Evolutionary conservation across 30 jellyfish, hydroid and myxozoan genomes (phyloP).

Genomic region (Chrysaora quinquecirrha): DNA sequence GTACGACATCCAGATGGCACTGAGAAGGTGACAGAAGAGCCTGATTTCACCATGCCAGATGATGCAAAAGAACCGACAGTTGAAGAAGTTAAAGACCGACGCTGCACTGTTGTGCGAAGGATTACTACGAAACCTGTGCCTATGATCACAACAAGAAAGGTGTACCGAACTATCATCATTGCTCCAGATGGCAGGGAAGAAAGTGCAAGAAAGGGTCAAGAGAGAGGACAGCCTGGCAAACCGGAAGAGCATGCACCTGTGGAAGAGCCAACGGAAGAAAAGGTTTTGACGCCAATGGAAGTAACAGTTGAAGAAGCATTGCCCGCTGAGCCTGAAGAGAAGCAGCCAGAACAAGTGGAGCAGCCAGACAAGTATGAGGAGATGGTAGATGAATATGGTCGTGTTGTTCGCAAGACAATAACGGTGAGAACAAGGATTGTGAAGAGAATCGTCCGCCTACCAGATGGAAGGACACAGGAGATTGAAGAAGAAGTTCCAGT

Average conservation of each 20-base stretch:
- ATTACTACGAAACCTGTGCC: background rate
- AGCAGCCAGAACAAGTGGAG: no score
- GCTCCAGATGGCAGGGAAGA: slow-evolving; percentile 29
- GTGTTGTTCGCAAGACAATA: background rate
- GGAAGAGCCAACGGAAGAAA: background rate
- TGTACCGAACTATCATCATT: slow-evolving; percentile 4
- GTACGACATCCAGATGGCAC: background rate
- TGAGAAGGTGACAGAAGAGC: background rate
- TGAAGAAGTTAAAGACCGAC: background rate
- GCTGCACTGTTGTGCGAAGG: background rate
- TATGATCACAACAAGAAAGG: slow-evolving; percentile 2
- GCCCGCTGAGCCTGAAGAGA: background rate
- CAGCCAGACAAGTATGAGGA: background rate
- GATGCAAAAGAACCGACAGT: background rate
- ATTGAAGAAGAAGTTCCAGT: background rate
- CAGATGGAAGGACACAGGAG: background rate
- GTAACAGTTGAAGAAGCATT: background rate
- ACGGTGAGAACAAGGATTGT: background rate
- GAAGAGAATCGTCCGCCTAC: background rate
- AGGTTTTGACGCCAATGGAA: background rate
- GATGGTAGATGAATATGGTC: background rate
- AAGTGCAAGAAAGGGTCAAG: slow-evolving; percentile 13
- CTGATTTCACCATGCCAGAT: background rate
- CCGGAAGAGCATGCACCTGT: background rate
- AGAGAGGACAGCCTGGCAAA: background rate